Base-by-base conservation (phyloP, 2,888 invertebrate genomes). In the Chaetoderma sp. region DNA sequence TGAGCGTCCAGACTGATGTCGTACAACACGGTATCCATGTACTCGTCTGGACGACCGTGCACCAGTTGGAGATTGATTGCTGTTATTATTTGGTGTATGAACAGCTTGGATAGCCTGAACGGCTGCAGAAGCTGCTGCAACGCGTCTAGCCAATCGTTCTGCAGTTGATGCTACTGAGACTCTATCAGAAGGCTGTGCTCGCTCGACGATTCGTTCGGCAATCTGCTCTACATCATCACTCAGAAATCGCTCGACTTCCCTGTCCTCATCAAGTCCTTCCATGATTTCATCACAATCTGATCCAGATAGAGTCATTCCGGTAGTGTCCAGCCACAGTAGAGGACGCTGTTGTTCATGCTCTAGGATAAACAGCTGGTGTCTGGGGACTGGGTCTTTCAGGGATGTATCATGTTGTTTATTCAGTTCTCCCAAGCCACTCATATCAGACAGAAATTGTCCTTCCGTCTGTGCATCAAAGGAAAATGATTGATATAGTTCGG, bases 401-500 rank as follows among this genome's bases (percentile, higher is more conserved):
- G 63, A 63, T 5, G 73, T 62, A 49, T 81, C 79, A 13, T 70
- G 68, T 16, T 71, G 69, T 16, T 73, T 65, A 5, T 70, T 67
- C 1, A 81, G 75, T 25, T 80, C 80, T n/a, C 81, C 81, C 13
- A 81, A 68, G 13, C 78, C 75, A 55, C 80, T 80, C 76, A 81
- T 74, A 52, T 79, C 79, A 2, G 79, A 72, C 27, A 80, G 64
- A 69, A 80, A 81, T 28, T 70, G 66, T 25, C 76, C 76, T 39
- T 81, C 81, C 27, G 73, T 77, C n/a, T 70, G 70, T n/a, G 76
- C 75, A 33, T 78, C 78, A 58, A 81, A 81, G 8, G 72, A 70
- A 55, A 73, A 73, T 1, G 76, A 70, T 2, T 78, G 68, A 64
- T 79, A 81, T 5, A 80, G 66, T 60, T 78, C 78, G 33, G 73